Evolutionary conservation across 1,140 invertebrate species (phyloP), one percentile per base, ranked within the genome.

Genomic region (Pseudomyrmex gracilis): DNA sequence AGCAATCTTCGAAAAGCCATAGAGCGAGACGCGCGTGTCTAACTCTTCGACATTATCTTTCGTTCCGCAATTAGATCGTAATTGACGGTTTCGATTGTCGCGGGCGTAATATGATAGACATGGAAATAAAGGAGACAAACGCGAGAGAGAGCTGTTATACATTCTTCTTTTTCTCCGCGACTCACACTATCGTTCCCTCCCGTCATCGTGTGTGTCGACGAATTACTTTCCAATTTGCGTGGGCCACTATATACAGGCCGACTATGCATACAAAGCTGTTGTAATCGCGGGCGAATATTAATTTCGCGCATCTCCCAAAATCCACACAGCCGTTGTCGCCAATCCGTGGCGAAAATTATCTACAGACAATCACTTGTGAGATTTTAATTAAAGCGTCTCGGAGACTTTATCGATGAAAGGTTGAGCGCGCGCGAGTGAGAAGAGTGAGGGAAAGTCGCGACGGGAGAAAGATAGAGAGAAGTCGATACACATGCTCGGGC

Each of bases 1-100:
- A 67, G 57, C 24, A 73, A 85, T 87, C 76, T 78, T 85, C 60
- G 73, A 43, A 83, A 87, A 87, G 55, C 20, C 43, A 20, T 47
- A 73, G 73, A 58, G 22, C 63, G 45, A 58, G 57, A 77, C 51
- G 60, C 47, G 55, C 51, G 60, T 34, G 55, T 20, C 51, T 74
- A 47, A 20, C 47, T 74, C 53, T 20, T 34, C n/a, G 64, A 12
- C 43, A 63, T 61, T 68, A 63, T 67, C 60, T 55, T 61, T 24
- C 34, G 22, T n/a, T 84, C 68, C 68, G 66, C 84, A 73, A 86
- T 87, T 86, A 87, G 63, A 70, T 86, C 17, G 86, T 86, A 87
- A 87, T 87, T 87, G 80, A 84, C 51, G 84, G 80, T 77, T 86
- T 78, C 73, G 53, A 74, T 10, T 49, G 45, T 51, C 58, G 34